Evolutionary conservation across 2,888 invertebrate species (phyloP), one percentile per base, ranked within the genome.

Genomic region (Amiota mariae): DNA sequence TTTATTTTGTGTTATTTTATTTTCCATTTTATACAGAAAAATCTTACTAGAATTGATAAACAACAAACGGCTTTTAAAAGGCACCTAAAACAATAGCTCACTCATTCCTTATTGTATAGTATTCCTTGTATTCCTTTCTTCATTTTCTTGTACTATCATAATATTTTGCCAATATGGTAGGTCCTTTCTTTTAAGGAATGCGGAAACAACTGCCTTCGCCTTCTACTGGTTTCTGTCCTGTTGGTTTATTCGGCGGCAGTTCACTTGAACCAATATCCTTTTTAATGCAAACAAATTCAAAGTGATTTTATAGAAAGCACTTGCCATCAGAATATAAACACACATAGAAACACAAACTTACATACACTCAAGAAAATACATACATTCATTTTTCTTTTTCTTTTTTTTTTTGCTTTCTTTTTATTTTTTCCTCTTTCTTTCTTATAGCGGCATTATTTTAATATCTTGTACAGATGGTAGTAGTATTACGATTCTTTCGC

Each of bases 61-160:
- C 12, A 54, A 54, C 54, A 54, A 54, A 54, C 71, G 57, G 20
- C 48, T 51, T 70, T 12, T 64, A 51, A 56, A 64, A 57, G 57
- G 72, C 10, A 72, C 20, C 70, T 56, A 47, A 57, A 46, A 18
- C 71, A n/a, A 36, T 70, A 61, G 68, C 68, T 71, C 84, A 81
- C 82, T 84, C 82, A 84, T 83, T 80, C 81, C 82, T 76, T 82
- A 82, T 81, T 20, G 24, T 4, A 36, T n/a, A n/a, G n/a, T n/a
- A n/a, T n/a, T n/a, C n/a, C n/a, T n/a, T n/a, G n/a, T n/a, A n/a
- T 63, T n/a, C 12, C 13, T 63, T 63, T 12, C 70, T 49, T 73
- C 36, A 15, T 72, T 70, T 63, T 72, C 24, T 63, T 20, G 8
- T n/a, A 57, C 57, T n/a, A 10, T 10, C 10, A 57, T 18, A 57